Evolutionary conservation across 2,113 vertebrate genomes (phyloP).

Genomic region (Phocoena phocoena): DNA sequence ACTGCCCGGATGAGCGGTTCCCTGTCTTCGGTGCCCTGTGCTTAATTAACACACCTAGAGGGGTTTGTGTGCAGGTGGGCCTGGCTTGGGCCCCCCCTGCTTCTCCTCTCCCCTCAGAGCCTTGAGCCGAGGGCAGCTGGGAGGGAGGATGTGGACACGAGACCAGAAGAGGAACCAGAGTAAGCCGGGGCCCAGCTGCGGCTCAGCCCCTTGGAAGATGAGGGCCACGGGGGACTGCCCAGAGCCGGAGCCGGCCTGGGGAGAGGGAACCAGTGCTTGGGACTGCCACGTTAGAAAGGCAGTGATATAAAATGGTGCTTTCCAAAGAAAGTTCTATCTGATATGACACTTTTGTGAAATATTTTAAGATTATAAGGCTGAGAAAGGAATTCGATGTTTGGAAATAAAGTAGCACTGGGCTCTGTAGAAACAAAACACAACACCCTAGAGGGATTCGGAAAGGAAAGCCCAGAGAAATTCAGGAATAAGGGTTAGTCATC

Average conservation of each 20-base stretch:
- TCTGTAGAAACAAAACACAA: not conserved
- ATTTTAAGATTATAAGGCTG: not conserved
- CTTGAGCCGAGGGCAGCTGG: not conserved
- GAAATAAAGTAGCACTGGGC: not conserved
- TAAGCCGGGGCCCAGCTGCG: too few species aligned
- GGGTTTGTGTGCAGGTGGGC: not conserved
- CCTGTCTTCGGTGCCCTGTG: not conserved
- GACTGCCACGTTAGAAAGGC: not conserved
- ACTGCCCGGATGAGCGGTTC: not conserved
- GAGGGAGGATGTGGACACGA: not conserved
- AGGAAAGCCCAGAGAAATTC: not conserved
- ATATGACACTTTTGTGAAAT: not conserved
- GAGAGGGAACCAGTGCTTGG: fast-evolving
- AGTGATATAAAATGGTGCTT: not conserved
- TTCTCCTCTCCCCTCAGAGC: not conserved
- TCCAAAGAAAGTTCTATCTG: not conserved
- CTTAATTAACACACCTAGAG: not conserved
- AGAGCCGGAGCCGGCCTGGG: not conserved
- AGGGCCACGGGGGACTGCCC: not conserved
- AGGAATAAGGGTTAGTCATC: not conserved
- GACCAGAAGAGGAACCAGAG: too few species aligned
- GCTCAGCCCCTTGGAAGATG: not conserved
- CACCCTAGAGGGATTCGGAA: not conserved
- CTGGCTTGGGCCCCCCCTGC: not conserved
- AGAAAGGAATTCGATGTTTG: not conserved